A percentile compares a stretch with the other conserved stretches of the same genome.
Conservation (phyloP, 2,888 invertebrate species). For the Odiellus spinosus region DNA sequence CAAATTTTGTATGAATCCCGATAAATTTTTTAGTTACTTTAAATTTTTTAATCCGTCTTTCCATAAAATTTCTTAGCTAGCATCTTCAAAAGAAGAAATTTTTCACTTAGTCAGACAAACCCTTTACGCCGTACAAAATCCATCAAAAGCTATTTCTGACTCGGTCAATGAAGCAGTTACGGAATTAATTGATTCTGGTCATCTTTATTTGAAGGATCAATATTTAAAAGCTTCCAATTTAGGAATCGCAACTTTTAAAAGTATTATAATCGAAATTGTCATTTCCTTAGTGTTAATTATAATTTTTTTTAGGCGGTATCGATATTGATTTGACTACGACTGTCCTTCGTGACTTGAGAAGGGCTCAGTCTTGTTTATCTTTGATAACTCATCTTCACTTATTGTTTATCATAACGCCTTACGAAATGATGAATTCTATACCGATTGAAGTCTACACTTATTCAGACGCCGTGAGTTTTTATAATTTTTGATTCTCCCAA, state of each 20-base stretch:
- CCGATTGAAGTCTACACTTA: conserved; percentile 39
- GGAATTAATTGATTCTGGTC: no score
- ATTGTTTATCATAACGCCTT: conserved; percentile 68
- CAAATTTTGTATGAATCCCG: no score
- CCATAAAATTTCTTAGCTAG: no score
- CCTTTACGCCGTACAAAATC: no score
- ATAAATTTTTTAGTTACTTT: no score
- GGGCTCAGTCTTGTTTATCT: conserved; percentile 57
- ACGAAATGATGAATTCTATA: conserved; percentile 44
- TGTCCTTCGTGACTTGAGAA: conserved; percentile 55
- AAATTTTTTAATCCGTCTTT: no score
- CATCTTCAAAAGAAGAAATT: no score
- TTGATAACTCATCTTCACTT: conserved; percentile 67
- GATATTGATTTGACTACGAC: conserved; percentile 51
- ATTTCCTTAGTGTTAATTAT: neutral
- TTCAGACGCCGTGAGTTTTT: conserved; percentile 41
- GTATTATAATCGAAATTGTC: conserved; percentile 27
- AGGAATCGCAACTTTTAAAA: conserved; percentile 69
- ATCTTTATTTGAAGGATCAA: neutral
- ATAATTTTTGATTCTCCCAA: no score
- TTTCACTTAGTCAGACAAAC: no score
- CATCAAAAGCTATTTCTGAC: no score
- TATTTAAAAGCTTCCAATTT: conserved; percentile 33
- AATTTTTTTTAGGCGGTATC: conserved; percentile 50
- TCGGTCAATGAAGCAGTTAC: no score